A percentile compares a stretch with the other conserved stretches of the same genome.
These are phyloP conservation scores for Gadus macrocephalus DNA, from an alignment of 2,113 vertebrate species.

Conservation along the genomic window DNA sequence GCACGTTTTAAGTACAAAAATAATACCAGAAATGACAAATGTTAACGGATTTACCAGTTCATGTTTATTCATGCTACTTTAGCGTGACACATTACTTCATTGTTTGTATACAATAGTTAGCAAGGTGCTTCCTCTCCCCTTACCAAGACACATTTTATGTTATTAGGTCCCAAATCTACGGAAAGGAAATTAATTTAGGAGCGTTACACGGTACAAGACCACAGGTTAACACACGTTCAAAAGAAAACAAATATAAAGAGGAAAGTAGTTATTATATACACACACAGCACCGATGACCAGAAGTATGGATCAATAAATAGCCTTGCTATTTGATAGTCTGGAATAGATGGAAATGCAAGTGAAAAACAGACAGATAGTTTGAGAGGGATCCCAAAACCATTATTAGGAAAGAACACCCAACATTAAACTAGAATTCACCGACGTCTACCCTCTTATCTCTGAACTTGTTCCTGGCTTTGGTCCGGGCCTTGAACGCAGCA, in stretches of 20 bases:
- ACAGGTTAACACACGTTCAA: conserved; percentile 2
- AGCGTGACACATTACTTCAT: too few relatives aligned
- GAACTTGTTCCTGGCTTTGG: conserved; percentile 95
- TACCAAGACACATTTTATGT: conserved; percentile 21
- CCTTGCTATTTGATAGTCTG: conserved; percentile 10
- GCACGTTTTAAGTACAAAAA: too few relatives aligned
- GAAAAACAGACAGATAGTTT: conserved; percentile 19
- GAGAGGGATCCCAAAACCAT: not conserved
- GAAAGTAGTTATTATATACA: conserved; percentile 26
- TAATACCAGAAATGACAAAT: too few relatives aligned
- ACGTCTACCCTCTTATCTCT: conserved; percentile 96
- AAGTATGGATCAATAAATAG: conserved; percentile 19
- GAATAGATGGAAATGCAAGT: conserved; percentile 21
- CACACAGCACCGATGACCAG: conserved; percentile 41
- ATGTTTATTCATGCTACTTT: too few relatives aligned
- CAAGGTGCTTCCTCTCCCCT: not conserved
- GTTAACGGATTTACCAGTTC: too few relatives aligned
- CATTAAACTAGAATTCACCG: conserved; percentile 81
- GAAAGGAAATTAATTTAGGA: not conserved
- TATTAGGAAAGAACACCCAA: not conserved
- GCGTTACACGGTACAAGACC: too few relatives aligned
- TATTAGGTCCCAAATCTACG: conserved; percentile 16
- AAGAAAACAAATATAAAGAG: conserved; percentile 21
- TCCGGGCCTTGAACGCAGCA: conserved; percentile 95
- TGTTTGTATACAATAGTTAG: too few relatives aligned